These are phyloP conservation scores for Scalopus aquaticus DNA, from an alignment of 2,113 vertebrate genomes.

Conservation along the genomic window DNA sequence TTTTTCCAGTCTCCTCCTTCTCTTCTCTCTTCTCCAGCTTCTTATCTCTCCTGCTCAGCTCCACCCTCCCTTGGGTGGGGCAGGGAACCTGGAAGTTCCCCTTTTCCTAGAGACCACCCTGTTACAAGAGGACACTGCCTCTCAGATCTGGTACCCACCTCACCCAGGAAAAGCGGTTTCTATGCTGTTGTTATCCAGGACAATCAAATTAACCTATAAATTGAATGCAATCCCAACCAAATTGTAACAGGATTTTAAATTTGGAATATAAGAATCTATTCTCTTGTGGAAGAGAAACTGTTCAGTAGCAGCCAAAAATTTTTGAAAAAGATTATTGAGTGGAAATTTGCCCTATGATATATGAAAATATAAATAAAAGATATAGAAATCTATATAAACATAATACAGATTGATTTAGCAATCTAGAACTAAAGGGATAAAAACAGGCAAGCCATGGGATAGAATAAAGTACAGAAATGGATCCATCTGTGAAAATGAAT, in stretches of 20 bases:
- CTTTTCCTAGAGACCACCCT: no score
- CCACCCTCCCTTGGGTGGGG: no score
- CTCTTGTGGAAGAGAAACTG: not conserved
- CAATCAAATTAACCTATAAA: not conserved
- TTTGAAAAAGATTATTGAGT: not conserved
- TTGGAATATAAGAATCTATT: constrained; percentile 26
- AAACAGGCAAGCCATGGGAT: no score
- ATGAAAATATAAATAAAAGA: not conserved
- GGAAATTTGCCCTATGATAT: not conserved
- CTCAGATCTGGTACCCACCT: not conserved
- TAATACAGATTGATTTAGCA: no score
- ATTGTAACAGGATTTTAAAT: not conserved
- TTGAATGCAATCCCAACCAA: not conserved
- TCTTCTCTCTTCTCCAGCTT: no score
- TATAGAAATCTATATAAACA: no score
- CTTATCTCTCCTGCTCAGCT: no score
- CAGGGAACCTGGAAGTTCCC: no score
- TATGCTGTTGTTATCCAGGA: not conserved
- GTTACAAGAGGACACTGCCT: not conserved
- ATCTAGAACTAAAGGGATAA: no score
- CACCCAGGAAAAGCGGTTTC: not conserved
- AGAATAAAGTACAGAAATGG: no score
- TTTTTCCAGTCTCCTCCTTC: no score
- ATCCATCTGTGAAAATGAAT: no score
- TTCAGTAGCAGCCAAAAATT: not conserved